These are phyloP conservation scores for Ctenicera cuprea DNA, from an alignment of 2,888 invertebrate species.

Conservation along the genomic window DNA sequence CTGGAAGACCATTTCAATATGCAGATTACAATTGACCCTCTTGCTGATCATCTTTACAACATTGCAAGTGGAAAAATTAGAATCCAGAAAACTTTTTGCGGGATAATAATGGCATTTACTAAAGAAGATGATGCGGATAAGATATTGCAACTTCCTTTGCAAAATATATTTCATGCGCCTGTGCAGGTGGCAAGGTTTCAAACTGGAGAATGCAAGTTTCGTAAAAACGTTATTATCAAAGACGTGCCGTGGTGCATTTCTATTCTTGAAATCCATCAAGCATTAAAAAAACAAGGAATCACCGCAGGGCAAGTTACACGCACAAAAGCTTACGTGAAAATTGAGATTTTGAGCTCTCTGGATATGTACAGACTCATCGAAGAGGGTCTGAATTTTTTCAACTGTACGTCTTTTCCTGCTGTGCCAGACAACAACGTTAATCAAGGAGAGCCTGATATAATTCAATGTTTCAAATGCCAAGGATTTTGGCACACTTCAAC, in stretches of 20 bases:
- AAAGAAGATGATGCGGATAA: constrained; percentile 71
- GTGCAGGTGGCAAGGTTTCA: constrained; percentile 72
- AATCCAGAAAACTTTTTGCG: constrained; percentile 64
- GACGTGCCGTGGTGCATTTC: constrained; percentile 75
- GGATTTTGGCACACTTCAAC: constrained; percentile 76
- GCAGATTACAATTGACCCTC: constrained; percentile 47
- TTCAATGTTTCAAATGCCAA: constrained; percentile 75
- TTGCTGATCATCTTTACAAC: constrained; percentile 54
- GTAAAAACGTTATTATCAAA: constrained; percentile 70
- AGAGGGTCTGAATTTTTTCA: constrained; percentile 74
- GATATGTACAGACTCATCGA: constrained; percentile 72
- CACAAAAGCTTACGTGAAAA: constrained; percentile 53
- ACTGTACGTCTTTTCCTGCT: constrained; percentile 71
- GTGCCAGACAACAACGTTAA: constrained; percentile 70
- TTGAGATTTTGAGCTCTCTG: constrained; percentile 71
- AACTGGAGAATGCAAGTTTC: constrained; percentile 69
- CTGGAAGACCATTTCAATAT: constrained; percentile 47
- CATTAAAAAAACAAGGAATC: constrained; percentile 72
- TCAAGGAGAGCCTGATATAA: constrained; percentile 68
- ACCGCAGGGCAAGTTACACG: constrained; percentile 68
- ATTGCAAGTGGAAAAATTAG: constrained; percentile 55
- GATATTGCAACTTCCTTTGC: constrained; percentile 69
- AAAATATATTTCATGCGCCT: constrained; percentile 70
- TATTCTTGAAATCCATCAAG: constrained; percentile 71
- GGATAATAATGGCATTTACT: constrained; percentile 70